phyloP scores from a whole-genome alignment of 2,888 invertebrate genomes.

The Drosophila monieri region DNA sequence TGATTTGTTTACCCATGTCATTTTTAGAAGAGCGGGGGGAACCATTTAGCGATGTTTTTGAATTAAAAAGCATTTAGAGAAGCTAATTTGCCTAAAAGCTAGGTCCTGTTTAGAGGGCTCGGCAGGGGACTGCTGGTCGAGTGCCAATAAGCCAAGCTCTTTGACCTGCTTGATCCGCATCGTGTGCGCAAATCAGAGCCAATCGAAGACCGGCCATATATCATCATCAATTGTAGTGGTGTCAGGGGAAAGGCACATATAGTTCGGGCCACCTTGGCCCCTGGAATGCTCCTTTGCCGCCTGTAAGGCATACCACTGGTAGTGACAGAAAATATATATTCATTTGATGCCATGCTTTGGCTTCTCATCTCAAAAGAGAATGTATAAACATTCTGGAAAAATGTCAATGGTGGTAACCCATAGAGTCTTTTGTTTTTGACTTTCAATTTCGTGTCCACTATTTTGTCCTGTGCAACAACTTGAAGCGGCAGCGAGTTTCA shows the following conservation, averaged over 20 bases:
- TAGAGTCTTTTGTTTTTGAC: too few species aligned
- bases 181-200: conserved; percentile 13
- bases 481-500: conserved; percentile 50
- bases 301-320: conserved; percentile 45
- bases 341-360: conserved; percentile 72
- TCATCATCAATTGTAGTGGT: conserved; percentile 54
- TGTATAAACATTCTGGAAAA: too few species aligned
- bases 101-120: conserved; percentile 1
- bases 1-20: conserved; percentile 24
- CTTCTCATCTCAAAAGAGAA: conserved; percentile 21
- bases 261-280: conserved; percentile 19
- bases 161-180: conserved; percentile 35
- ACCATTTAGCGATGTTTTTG: conserved; percentile 28
- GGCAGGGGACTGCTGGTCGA: conserved; percentile 25
- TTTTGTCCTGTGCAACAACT: not conserved
- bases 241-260: conserved; percentile 30
- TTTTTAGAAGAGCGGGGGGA: not conserved
- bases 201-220: conserved; percentile 52
- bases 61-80: conserved; percentile 31
- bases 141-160: conserved; percentile 66
- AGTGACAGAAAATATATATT: conserved; percentile 77
- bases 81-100: conserved; percentile 59
- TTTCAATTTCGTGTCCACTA: too few species aligned
- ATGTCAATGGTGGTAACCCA: too few species aligned
- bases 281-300: conserved; percentile 8